Percentiles rank a stretch among this genome's conserved stretches.
These are phyloP conservation scores for Morelia viridis DNA, from an alignment of 2,797 vertebrate genomes.

Conservation along the genomic window DNA sequence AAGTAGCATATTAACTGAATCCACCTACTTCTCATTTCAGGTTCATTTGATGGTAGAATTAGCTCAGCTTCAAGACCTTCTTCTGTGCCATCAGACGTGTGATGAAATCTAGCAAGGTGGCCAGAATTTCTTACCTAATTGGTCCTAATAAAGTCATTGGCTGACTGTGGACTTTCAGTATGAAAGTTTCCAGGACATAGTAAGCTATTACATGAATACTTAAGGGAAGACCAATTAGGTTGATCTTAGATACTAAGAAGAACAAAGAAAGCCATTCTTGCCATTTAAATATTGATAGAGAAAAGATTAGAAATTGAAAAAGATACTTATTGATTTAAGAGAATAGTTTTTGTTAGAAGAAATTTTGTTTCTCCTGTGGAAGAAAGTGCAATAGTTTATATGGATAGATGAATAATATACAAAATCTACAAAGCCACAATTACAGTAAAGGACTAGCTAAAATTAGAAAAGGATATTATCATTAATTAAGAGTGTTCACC, in stretches of 20 bases:
- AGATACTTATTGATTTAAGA: constrained; percentile 6
- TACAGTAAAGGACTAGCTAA: background rate
- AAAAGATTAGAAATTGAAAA: background rate
- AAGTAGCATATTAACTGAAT: no score
- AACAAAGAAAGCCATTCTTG: no score
- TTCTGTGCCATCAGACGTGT: no score
- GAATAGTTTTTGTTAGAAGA: background rate
- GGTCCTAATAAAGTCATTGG: no score
- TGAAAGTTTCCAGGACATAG: no score
- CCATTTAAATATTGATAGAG: background rate
- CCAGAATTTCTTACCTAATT: no score
- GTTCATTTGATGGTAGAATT: background rate
- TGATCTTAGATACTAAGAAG: no score
- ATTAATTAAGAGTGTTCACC: background rate
- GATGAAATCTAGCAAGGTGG: no score
- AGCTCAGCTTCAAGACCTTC: background rate
- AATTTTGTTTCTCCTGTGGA: background rate
- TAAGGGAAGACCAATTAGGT: no score
- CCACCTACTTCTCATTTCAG: no score
- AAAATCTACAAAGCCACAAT: background rate
- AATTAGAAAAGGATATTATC: background rate
- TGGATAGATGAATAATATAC: background rate
- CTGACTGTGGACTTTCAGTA: no score
- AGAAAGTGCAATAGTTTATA: background rate
- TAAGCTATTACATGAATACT: no score